Conservation (phyloP, 2,888 invertebrate species). For the Cylloceria caligata region DNA sequence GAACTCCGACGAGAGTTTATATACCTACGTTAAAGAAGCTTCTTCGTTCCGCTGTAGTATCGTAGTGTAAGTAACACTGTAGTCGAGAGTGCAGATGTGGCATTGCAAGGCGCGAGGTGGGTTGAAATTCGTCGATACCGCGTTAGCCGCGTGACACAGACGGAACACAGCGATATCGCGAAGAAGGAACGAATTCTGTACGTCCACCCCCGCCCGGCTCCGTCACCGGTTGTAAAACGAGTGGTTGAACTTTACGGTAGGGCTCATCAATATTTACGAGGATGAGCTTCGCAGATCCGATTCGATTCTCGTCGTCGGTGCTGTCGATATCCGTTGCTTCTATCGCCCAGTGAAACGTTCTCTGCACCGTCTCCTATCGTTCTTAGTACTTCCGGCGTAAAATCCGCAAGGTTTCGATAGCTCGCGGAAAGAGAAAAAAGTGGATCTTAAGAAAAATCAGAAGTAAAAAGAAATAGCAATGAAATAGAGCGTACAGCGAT, state of each 20-base stretch:
- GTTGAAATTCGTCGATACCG: conserved; percentile 58
- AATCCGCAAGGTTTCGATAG: conserved; percentile 68
- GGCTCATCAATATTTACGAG: conserved; percentile 75
- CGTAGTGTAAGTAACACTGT: conserved; percentile 45
- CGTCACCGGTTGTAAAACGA: conserved; percentile 73
- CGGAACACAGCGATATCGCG: conserved; percentile 60
- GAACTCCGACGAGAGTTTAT: conserved; percentile 38
- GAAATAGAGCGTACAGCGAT: conserved; percentile 38
- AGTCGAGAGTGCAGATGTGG: conserved; percentile 20
- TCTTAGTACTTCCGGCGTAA: conserved; percentile 66
- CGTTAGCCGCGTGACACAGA: conserved; percentile 64
- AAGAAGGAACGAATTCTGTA: conserved; percentile 67
- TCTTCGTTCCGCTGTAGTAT: conserved; percentile 34
- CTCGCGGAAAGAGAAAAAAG: conserved; percentile 27
- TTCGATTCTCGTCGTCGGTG: conserved; percentile 68
- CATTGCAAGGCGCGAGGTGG: conserved; percentile 41
- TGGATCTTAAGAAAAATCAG: conserved; percentile 9
- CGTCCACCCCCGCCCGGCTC: conserved; percentile 57
- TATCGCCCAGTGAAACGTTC: conserved; percentile 65
- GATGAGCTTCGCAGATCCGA: conserved; percentile 73
- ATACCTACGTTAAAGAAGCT: conserved; percentile 39
- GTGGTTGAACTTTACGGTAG: conserved; percentile 75
- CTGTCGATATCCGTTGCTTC: conserved; percentile 60
- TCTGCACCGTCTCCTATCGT: conserved; percentile 53
- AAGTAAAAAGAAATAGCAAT: neutral